Conservation (phyloP, 2,113 vertebrate species). For the Pseudorectes ferrugineus region DNA sequence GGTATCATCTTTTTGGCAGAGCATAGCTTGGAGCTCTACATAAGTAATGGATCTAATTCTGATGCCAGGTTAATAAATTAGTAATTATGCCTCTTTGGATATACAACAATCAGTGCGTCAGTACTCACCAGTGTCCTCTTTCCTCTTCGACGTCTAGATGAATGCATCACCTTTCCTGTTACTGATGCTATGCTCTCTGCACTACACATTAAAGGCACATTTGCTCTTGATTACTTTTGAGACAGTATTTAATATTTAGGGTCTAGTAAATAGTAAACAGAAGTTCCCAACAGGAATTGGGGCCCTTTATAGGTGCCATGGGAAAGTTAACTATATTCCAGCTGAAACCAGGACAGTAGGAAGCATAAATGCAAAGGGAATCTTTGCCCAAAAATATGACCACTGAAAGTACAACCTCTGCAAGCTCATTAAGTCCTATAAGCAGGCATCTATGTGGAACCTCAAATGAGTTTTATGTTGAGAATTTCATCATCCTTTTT, state of each 20-base stretch:
- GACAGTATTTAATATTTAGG: not conserved
- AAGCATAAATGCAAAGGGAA: not conserved
- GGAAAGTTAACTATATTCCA: not conserved
- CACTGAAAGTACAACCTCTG: not conserved
- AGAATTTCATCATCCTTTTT: not conserved
- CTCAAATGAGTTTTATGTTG: not conserved
- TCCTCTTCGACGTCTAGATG: not conserved
- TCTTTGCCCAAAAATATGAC: not conserved
- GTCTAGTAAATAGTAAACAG: not conserved
- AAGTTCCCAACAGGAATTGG: not conserved
- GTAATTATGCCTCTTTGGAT: conserved; percentile 11
- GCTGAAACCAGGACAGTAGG: not conserved
- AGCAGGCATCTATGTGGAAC: not conserved
- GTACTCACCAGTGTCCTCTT: not conserved
- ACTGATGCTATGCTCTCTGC: not conserved
- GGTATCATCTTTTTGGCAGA: conserved; percentile 43
- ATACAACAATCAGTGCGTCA: conserved; percentile 9
- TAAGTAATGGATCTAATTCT: conserved; percentile 30
- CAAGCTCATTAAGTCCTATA: not conserved
- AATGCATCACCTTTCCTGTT: not conserved
- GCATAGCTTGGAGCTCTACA: not conserved
- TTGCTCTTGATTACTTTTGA: conserved; percentile 2
- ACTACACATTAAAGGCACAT: not conserved
- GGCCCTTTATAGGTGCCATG: not conserved
- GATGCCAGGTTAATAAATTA: conserved; percentile 34